phyloP scores from a whole-genome alignment of 2,888 invertebrate species.

The Embidobia sp. region DNA sequence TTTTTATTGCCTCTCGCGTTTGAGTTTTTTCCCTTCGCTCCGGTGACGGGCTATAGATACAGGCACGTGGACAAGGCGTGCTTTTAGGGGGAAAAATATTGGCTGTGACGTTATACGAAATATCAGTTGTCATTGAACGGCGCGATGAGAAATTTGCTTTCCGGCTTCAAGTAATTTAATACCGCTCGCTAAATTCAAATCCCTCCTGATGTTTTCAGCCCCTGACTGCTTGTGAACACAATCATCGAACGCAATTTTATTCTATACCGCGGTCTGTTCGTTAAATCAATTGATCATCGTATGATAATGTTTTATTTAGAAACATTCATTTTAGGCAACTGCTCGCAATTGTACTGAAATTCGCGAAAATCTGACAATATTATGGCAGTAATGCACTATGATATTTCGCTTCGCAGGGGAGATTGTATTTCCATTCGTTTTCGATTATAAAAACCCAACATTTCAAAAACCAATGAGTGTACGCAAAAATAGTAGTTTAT shows the following conservation, averaged over 20 bases:
- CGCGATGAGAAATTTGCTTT: slow-evolving; percentile 37
- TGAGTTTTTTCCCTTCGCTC: too few relatives aligned
- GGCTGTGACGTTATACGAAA: slow-evolving; percentile 33
- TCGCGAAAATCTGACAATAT: slow-evolving; percentile 11
- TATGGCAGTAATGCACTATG: slow-evolving; percentile 15
- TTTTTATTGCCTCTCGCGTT: too few relatives aligned
- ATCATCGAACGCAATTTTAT: too few relatives aligned
- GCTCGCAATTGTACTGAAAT: not conserved
- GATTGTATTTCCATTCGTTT: slow-evolving; percentile 21
- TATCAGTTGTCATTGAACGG: slow-evolving; percentile 46
- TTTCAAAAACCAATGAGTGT: slow-evolving; percentile 2
- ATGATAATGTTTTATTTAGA: slow-evolving; percentile 9
- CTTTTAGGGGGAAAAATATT: too few relatives aligned
- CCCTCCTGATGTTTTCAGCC: slow-evolving; percentile 5
- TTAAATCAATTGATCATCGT: not conserved
- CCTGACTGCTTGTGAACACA: too few relatives aligned
- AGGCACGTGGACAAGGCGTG: too few relatives aligned
- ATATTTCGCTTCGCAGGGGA: not conserved
- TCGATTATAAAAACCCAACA: slow-evolving; percentile 6
- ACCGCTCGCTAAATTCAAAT: slow-evolving; percentile 30
- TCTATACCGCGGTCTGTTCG: not conserved
- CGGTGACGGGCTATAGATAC: too few relatives aligned
- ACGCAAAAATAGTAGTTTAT: too few relatives aligned
- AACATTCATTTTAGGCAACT: not conserved
- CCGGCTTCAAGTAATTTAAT: slow-evolving; percentile 42